These are phyloP conservation scores for Sporophila hypoxantha DNA, from an alignment of 2,113 vertebrate species.

Conservation along the genomic window DNA sequence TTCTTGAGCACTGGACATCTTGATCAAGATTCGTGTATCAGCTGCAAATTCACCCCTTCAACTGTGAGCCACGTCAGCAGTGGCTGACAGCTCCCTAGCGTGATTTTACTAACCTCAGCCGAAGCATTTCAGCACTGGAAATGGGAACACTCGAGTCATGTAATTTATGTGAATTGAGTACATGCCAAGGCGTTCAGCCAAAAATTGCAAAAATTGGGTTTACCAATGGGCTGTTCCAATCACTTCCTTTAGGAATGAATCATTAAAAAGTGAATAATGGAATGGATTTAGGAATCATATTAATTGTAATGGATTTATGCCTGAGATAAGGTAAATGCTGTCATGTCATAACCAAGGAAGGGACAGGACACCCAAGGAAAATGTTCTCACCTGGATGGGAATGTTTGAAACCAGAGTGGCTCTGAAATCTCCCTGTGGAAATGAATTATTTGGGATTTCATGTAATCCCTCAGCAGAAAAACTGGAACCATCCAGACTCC, in stretches of 20 bases:
- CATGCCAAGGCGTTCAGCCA: not conserved
- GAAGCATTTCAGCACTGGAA: not conserved
- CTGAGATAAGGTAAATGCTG: not conserved
- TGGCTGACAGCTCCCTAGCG: not conserved
- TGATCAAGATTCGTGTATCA: not conserved
- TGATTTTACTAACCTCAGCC: too few relatives aligned
- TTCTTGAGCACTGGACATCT: not conserved
- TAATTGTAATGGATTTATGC: not conserved
- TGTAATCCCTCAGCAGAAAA: conserved; percentile 38
- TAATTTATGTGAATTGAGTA: not conserved
- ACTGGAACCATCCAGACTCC: conserved; percentile 21
- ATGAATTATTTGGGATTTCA: conserved; percentile 34
- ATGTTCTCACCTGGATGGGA: not conserved
- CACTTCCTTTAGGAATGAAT: not conserved
- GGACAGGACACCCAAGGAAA: not conserved
- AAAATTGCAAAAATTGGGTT: not conserved
- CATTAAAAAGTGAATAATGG: not conserved
- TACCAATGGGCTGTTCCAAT: not conserved
- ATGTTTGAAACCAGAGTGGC: not conserved
- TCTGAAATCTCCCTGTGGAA: conserved; percentile 1
- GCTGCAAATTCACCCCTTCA: not conserved
- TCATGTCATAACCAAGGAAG: not conserved
- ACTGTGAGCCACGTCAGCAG: not conserved
- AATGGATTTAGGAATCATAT: not conserved
- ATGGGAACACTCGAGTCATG: not conserved